Percentiles rank a stretch among this genome's conserved stretches.
Evolutionary conservation across 2,888 invertebrate species (phyloP).

Genomic region (Tuta absoluta): DNA sequence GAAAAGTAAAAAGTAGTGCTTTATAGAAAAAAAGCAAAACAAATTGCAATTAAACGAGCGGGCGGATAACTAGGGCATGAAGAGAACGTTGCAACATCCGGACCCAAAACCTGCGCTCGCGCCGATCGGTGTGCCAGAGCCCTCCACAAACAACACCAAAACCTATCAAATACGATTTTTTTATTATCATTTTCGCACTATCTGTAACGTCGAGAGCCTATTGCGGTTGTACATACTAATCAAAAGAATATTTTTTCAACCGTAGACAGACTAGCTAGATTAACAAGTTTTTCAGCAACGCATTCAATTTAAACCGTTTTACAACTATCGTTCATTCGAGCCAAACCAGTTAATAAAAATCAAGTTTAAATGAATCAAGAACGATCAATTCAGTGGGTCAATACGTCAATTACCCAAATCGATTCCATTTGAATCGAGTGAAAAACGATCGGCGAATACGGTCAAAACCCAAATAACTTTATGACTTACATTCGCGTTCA

Average conservation of each 20-base stretch:
- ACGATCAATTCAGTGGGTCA: slow-evolving; percentile 29
- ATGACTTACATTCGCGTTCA: slow-evolving; percentile 25
- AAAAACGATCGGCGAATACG: slow-evolving; percentile 13
- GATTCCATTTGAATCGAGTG: slow-evolving; percentile 39
- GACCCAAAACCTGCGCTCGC: slow-evolving; percentile 47
- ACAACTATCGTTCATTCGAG: not conserved
- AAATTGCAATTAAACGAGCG: slow-evolving; percentile 59
- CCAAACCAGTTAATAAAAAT: not conserved
- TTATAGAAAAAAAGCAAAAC: slow-evolving; percentile 50
- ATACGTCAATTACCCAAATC: slow-evolving; percentile 48
- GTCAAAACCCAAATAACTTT: slow-evolving; percentile 28
- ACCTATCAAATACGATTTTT: not conserved
- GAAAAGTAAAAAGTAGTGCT: slow-evolving; percentile 39
- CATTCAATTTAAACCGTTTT: not conserved
- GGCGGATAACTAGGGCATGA: slow-evolving; percentile 64
- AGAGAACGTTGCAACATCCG: slow-evolving; percentile 64
- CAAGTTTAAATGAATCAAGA: slow-evolving; percentile 14
- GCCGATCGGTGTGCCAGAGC: not conserved
- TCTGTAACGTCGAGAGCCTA: no score
- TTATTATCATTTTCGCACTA: not conserved
- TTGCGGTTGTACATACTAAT: no score
- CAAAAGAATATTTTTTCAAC: no score
- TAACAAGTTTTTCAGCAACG: not conserved
- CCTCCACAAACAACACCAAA: not conserved
- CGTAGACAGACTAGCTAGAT: not conserved